A percentile compares a stretch with the other conserved stretches of the same genome.
phyloP scores from a whole-genome alignment of 2,888 invertebrate genomes.

The Synanthedon andrenaeformis region DNA sequence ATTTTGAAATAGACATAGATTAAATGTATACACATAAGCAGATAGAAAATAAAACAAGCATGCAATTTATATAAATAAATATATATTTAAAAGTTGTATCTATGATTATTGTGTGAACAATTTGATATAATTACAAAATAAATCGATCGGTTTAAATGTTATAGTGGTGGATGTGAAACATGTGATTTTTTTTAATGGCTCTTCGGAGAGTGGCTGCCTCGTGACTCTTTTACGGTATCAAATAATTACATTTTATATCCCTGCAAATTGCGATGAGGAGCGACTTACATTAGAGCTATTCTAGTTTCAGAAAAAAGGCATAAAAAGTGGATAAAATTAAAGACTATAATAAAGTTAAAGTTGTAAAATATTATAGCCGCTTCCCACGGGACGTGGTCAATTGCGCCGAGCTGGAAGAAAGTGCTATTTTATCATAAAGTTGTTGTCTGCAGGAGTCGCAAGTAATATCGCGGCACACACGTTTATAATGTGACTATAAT shows the following conservation, averaged over 20 bases:
- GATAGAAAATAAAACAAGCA: too few relatives aligned
- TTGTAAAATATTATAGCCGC: not conserved
- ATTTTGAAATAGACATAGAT: too few relatives aligned
- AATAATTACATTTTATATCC: not conserved
- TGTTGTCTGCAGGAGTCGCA: not conserved
- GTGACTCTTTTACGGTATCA: not conserved
- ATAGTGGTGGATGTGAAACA: not conserved
- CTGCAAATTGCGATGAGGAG: not conserved
- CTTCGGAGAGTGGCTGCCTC: not conserved
- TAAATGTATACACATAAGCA: too few relatives aligned
- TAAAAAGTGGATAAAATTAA: not conserved
- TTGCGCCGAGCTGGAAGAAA: not conserved
- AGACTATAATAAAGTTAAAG: not conserved
- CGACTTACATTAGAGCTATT: not conserved
- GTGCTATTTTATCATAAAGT: not conserved
- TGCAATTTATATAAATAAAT: too few relatives aligned
- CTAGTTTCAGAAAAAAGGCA: not conserved
- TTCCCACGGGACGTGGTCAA: not conserved
- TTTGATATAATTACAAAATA: too few relatives aligned
- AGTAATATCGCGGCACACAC: too few relatives aligned
- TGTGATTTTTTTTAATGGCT: constrained; percentile 1
- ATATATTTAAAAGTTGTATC: too few relatives aligned
- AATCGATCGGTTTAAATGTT: too few relatives aligned
- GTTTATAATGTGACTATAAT: too few relatives aligned
- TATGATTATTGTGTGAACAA: too few relatives aligned